Evolutionary conservation across 2,797 vertebrate genomes (phyloP).

Genomic region (Cyclopterus lumpus): DNA sequence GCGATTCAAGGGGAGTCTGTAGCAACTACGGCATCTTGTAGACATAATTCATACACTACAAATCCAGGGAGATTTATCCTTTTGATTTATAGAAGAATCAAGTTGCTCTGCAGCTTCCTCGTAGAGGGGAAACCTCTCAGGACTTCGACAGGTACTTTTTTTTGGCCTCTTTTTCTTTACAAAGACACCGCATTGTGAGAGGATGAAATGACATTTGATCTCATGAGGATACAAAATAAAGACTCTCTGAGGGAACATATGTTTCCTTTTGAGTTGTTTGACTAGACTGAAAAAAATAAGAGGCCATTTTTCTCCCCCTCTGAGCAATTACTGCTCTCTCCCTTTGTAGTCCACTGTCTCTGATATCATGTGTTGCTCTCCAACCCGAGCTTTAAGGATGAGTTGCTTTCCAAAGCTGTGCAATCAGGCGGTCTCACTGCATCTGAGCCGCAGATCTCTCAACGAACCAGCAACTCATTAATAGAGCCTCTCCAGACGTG

Average conservation of each 20-base stretch:
- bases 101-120: background rate
- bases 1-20: background rate
- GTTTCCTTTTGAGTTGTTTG: background rate
- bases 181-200: background rate
- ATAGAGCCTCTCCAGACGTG: background rate
- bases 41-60: background rate
- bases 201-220: background rate
- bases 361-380: conserved; percentile 35
- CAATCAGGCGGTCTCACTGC: background rate
- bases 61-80: background rate
- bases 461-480: conserved; percentile 27
- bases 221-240: conserved; percentile 1
- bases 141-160: background rate
- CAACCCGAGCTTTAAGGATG: conserved; percentile 14
- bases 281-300: background rate
- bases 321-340: conserved; percentile 13
- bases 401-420: conserved; percentile 7
- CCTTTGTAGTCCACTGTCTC: conserved; percentile 19
- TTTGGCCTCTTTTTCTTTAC: background rate
- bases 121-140: background rate
- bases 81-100: background rate
- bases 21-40: too few relatives aligned
- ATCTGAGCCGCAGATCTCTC: conserved; percentile 20
- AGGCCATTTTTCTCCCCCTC: background rate
- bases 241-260: background rate